Evolutionary conservation across 1,140 invertebrate genomes (phyloP).

Genomic region (Drosophila ambigua): DNA sequence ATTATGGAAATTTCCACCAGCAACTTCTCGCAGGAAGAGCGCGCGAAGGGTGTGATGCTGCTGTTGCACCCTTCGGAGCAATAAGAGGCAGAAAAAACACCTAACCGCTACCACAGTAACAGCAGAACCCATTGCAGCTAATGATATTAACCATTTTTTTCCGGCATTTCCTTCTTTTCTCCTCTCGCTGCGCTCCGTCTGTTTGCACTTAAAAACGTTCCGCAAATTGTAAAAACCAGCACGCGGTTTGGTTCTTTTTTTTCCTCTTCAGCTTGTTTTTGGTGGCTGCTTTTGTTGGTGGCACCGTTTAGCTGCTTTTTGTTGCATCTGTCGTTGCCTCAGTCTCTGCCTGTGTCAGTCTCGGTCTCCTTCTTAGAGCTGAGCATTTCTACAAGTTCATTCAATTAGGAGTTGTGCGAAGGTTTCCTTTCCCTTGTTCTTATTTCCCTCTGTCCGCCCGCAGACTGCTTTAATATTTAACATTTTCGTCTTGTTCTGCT

Average conservation of each 20-base stretch:
- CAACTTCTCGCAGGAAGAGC: constrained; percentile 31
- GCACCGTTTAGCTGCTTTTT: constrained; percentile 53
- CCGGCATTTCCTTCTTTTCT: constrained; percentile 41
- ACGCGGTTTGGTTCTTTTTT: constrained; percentile 23
- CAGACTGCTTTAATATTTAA: constrained; percentile 21
- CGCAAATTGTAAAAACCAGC: constrained; percentile 72
- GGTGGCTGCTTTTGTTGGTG: constrained; percentile 21
- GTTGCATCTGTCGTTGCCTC: background rate
- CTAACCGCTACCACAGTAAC: constrained; percentile 24
- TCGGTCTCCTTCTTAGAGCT: constrained; percentile 58
- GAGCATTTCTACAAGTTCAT: constrained; percentile 75
- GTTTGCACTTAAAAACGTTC: constrained; percentile 76
- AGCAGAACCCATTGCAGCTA: constrained; percentile 64
- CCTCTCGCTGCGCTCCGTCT: constrained; percentile 33
- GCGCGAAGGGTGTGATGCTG: constrained; percentile 3
- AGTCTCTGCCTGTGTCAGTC: constrained; percentile 9
- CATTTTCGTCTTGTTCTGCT: constrained; percentile 17
- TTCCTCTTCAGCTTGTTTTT: constrained; percentile 11
- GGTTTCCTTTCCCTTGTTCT: constrained; percentile 4
- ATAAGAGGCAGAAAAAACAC: constrained; percentile 38
- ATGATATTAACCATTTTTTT: constrained; percentile 79
- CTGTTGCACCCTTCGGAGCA: constrained; percentile 50
- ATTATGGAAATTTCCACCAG: constrained; percentile 72
- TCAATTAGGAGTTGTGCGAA: constrained; percentile 68
- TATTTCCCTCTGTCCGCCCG: background rate